Conservation (phyloP, 2,113 vertebrate genomes). For the Lagenorhynchus albirostris region DNA sequence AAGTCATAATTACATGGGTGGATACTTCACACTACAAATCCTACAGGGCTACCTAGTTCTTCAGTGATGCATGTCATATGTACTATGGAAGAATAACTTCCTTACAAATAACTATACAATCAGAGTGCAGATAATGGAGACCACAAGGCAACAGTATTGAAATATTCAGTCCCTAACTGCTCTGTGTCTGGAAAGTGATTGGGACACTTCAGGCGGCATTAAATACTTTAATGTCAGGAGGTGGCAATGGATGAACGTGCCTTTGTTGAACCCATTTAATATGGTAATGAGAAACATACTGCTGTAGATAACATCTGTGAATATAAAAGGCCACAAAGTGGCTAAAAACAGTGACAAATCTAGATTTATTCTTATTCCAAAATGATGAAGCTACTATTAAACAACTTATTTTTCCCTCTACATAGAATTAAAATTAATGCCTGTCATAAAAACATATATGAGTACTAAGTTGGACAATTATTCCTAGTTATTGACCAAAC, state of each 20-base stretch:
- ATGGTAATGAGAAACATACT: conserved; percentile 53
- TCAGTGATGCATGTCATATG: neutral
- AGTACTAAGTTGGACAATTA: neutral
- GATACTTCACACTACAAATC: conserved; percentile 54
- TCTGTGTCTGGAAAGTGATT: neutral
- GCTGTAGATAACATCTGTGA: conserved; percentile 36
- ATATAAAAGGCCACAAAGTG: conserved; percentile 40
- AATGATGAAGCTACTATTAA: conserved; percentile 21
- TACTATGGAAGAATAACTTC: neutral
- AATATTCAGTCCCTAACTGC: neutral
- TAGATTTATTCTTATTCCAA: conserved; percentile 52
- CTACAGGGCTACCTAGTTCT: neutral
- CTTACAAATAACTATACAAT: conserved; percentile 9
- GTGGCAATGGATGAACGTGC: neutral
- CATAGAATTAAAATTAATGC: conserved; percentile 22
- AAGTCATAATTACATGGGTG: conserved; percentile 58
- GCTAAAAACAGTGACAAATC: conserved; percentile 38
- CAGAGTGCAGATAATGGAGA: conserved; percentile 4
- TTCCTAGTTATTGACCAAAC: neutral
- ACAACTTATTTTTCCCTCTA: neutral
- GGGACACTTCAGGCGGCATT: neutral
- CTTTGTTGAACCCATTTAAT: conserved; percentile 37
- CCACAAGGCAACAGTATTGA: neutral
- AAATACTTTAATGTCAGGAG: neutral
- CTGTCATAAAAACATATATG: neutral